Evolutionary conservation across 2,113 vertebrate species (phyloP).

Genomic region (Onychorhynchus coronatus): DNA sequence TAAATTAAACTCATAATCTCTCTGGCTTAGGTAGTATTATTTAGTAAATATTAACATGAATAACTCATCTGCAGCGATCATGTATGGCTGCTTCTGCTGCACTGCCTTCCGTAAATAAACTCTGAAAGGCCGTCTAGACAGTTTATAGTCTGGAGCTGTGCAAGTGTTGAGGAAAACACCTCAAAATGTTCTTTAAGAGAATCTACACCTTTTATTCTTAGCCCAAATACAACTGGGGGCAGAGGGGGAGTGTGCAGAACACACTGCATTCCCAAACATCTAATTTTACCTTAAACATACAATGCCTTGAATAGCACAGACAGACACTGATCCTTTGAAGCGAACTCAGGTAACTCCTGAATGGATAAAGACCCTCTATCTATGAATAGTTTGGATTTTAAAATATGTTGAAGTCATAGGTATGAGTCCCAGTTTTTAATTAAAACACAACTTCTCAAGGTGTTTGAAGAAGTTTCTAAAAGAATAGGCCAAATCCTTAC

Average conservation of each 20-base stretch:
- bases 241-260: background rate
- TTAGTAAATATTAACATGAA: conserved; percentile 4
- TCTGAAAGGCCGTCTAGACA: conserved; percentile 3
- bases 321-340: background rate
- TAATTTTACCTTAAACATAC: background rate
- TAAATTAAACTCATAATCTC: conserved; percentile 15
- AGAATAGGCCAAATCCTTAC: background rate
- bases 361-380: background rate
- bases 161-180: conserved; percentile 1
- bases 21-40: background rate
- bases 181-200: background rate
- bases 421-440: background rate
- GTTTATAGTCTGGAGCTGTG: conserved; percentile 6
- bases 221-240: background rate
- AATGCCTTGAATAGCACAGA: background rate
- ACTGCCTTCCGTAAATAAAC: background rate
- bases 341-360: background rate
- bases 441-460: background rate
- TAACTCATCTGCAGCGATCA: background rate
- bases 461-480: background rate
- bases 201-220: background rate
- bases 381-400: background rate
- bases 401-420: background rate
- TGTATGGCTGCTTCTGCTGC: background rate
- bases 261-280: background rate